A percentile compares a stretch with the other conserved stretches of the same genome.
phyloP scores from a whole-genome alignment of 2,888 invertebrate genomes.

The Serripes groenlandicus region DNA sequence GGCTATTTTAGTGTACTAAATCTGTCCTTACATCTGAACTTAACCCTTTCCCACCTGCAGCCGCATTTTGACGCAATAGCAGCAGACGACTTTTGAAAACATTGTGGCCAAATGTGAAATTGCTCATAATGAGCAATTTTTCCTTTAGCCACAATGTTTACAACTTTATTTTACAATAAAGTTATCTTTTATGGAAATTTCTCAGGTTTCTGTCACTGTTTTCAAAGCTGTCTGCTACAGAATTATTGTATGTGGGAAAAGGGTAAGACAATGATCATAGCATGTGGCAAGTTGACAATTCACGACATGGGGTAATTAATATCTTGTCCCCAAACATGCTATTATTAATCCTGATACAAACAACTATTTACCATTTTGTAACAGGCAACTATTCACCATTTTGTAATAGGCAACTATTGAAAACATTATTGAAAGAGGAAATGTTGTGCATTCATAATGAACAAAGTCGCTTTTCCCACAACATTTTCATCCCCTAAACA shows the following conservation, averaged over 20 bases:
- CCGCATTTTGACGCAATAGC: too few relatives aligned
- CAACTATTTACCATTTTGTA: too few relatives aligned
- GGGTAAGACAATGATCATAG: conserved; percentile 18
- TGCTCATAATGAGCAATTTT: background rate
- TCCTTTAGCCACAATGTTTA: background rate
- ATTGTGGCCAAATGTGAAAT: too few relatives aligned
- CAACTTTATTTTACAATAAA: too few relatives aligned
- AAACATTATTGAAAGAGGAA: background rate
- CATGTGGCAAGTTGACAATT: conserved; percentile 57
- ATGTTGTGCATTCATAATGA: background rate
- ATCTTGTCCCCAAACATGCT: conserved; percentile 7
- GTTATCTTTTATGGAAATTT: too few relatives aligned
- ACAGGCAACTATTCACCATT: background rate
- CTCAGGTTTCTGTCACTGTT: background rate
- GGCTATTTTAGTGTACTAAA: too few relatives aligned
- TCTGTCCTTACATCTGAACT: too few relatives aligned
- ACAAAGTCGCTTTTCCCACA: background rate
- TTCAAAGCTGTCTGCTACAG: background rate
- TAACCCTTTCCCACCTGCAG: too few relatives aligned
- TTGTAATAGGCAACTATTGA: background rate
- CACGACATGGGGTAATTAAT: conserved; percentile 47
- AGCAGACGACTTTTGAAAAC: too few relatives aligned
- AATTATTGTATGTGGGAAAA: background rate
- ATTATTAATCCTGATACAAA: background rate
- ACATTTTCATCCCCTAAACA: background rate